phyloP scores from a whole-genome alignment of 2,113 vertebrate genomes.

The Osmerus mordax region DNA sequence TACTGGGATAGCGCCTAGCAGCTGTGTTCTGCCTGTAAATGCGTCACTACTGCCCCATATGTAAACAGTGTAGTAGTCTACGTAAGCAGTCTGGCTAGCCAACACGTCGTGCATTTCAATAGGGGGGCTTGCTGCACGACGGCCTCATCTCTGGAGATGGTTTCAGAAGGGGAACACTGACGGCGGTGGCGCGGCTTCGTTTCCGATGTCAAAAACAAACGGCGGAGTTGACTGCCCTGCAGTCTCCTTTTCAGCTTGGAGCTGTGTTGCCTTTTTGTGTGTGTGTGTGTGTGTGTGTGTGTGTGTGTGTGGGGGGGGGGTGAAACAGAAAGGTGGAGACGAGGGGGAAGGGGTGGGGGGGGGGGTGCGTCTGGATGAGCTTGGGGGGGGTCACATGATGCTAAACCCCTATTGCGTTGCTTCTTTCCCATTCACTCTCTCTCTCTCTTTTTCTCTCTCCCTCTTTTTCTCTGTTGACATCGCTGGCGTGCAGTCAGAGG shows the following conservation, averaged over 20 bases:
- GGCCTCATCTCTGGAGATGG: neutral
- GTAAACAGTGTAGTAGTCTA: slow-evolving; percentile 56
- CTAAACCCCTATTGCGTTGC: neutral
- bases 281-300: slow-evolving; percentile 3
- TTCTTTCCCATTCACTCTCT: neutral
- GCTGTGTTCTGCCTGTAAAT: slow-evolving; percentile 33
- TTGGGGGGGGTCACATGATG: slow-evolving; percentile 27
- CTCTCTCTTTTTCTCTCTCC: neutral
- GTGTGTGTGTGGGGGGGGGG: neutral
- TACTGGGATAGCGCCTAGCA: neutral
- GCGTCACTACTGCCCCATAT: slow-evolving; percentile 39
- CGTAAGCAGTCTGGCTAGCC: slow-evolving; percentile 35
- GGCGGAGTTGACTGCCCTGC: too few species aligned
- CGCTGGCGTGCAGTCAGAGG: too few species aligned
- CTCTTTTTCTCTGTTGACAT: neutral
- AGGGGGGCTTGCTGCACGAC: neutral
- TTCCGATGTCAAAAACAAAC: too few species aligned
- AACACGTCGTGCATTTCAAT: slow-evolving; percentile 43
- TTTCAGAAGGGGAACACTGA: too few species aligned
- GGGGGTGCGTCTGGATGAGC: neutral
- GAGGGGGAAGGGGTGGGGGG: slow-evolving; percentile 13
- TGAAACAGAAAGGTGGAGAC: neutral
- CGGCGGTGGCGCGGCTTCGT: too few species aligned
- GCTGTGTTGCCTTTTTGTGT: neutral
- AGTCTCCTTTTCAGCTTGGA: too few species aligned